Evolutionary conservation across 2,113 vertebrate species (phyloP).

Genomic region (Aegithalos caudatus): DNA sequence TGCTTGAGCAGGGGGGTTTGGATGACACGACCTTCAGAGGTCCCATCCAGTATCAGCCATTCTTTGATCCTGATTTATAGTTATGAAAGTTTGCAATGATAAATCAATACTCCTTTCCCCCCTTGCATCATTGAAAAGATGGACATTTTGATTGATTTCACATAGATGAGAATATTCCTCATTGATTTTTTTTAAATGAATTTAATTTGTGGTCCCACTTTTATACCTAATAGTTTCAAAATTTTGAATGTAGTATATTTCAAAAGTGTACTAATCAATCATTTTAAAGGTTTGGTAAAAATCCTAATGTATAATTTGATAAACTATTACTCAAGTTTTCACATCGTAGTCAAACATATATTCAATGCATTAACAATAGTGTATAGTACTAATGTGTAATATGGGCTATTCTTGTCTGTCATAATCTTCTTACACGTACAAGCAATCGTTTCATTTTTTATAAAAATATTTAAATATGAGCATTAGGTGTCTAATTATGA

Average conservation of each 20-base stretch:
- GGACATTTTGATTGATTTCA: neutral
- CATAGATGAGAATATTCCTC: neutral
- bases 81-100: neutral
- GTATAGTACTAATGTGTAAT: neutral
- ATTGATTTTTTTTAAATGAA: neutral
- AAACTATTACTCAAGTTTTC: neutral
- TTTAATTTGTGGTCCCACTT: neutral
- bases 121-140: neutral
- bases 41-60: neutral
- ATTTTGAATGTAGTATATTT: neutral
- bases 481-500: neutral
- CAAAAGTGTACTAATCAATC: neutral
- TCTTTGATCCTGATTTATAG: neutral
- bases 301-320: neutral
- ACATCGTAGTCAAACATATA: neutral
- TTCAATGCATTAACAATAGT: neutral
- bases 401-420: neutral
- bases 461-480: neutral
- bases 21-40: neutral
- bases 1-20: fast-evolving
- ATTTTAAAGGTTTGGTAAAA: neutral
- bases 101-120: neutral
- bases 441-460: neutral
- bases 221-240: neutral
- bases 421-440: fast-evolving